phyloP scores from a whole-genome alignment of 2,113 vertebrate species.

The Cynopterus brachyotis region DNA sequence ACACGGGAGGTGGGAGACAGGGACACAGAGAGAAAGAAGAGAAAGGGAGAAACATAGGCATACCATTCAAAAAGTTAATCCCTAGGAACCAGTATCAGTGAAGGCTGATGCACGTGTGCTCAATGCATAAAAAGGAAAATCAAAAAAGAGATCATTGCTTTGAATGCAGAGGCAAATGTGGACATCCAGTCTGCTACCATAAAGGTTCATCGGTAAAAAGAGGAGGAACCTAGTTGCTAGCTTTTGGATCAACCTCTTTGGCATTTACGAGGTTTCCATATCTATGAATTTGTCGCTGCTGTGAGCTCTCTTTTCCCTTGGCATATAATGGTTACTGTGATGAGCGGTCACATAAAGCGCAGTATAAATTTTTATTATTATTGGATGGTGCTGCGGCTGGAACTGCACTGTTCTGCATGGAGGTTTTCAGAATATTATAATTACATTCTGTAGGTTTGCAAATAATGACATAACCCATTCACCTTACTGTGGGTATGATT shows the following conservation, averaged over 20 bases:
- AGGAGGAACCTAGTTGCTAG: not conserved
- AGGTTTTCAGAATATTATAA: slow-evolving; percentile 67
- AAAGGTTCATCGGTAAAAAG: not conserved
- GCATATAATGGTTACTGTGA: slow-evolving; percentile 41
- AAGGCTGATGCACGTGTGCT: accelerated
- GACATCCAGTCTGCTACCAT: not conserved
- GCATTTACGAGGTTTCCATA: slow-evolving; percentile 32
- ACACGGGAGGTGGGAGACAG: not conserved
- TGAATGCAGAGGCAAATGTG: not conserved
- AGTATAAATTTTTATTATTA: slow-evolving; percentile 76
- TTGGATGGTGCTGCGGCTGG: slow-evolving; percentile 14
- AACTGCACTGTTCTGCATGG: slow-evolving; percentile 54
- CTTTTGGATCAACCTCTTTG: not conserved
- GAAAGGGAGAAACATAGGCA: not conserved
- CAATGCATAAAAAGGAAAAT: not conserved
- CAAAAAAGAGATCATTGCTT: not conserved
- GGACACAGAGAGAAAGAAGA: not conserved
- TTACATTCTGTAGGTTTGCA: slow-evolving; percentile 75
- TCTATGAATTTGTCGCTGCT: slow-evolving; percentile 40
- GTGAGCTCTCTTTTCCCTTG: slow-evolving; percentile 46
- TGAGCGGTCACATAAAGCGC: slow-evolving; percentile 56
- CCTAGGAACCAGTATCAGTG: not conserved
- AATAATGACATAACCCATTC: slow-evolving; percentile 78
- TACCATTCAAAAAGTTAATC: not conserved
- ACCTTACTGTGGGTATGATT: slow-evolving; percentile 75